A percentile compares a stretch with the other conserved stretches of the same genome.
phyloP scores from a whole-genome alignment of 2,888 invertebrate species.

The Muscina levida region DNA sequence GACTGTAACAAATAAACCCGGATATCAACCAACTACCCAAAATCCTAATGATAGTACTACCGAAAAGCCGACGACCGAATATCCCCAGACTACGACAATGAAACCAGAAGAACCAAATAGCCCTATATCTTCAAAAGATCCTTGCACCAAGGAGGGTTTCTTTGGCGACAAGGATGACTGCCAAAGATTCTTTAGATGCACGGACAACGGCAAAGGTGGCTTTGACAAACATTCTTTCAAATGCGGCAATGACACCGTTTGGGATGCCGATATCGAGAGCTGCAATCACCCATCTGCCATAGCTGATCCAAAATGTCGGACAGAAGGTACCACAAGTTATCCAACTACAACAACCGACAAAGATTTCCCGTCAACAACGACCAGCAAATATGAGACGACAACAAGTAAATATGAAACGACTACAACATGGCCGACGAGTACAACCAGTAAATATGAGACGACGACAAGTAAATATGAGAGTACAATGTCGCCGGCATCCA shows the following conservation, averaged over 20 bases:
- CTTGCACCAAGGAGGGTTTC: constrained; percentile 78
- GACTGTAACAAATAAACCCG: constrained; percentile 33
- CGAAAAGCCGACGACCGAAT: neutral
- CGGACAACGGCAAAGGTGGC: constrained; percentile 82
- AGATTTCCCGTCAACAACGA: constrained; percentile 54
- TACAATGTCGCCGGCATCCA: constrained; percentile 43
- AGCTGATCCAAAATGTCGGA: constrained; percentile 68
- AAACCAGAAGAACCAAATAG: constrained; percentile 65
- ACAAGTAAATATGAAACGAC: constrained; percentile 45
- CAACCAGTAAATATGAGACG: constrained; percentile 27
- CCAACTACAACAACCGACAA: constrained; percentile 51
- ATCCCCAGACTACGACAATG: constrained; percentile 61
- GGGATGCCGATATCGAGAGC: constrained; percentile 80
- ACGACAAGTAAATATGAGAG: constrained; percentile 35
- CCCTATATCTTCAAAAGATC: constrained; percentile 70
- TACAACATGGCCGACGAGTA: constrained; percentile 52
- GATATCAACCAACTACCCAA: constrained; percentile 38
- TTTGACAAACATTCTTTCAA: constrained; percentile 83
- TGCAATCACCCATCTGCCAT: constrained; percentile 72
- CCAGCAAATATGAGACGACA: constrained; percentile 31
- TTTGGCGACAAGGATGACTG: constrained; percentile 80
- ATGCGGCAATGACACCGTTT: constrained; percentile 84
- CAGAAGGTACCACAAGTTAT: constrained; percentile 53
- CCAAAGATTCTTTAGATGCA: constrained; percentile 85
- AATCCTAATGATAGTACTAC: neutral